A percentile compares a stretch with the other conserved stretches of the same genome.
Conservation (phyloP, 1,140 invertebrate species). For the Zaprionus vittiger region DNA sequence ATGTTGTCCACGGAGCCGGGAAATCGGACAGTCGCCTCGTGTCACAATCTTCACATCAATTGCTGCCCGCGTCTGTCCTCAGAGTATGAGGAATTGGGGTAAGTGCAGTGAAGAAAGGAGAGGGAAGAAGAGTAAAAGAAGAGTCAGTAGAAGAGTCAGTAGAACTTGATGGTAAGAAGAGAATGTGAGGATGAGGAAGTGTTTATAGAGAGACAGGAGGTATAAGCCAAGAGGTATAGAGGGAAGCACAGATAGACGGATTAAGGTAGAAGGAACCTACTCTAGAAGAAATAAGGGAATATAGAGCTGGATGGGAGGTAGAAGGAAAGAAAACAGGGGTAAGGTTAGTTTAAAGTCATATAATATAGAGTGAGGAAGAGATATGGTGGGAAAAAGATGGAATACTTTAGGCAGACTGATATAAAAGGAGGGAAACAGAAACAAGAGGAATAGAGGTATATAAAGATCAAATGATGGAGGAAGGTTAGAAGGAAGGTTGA, state of each 20-base stretch:
- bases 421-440: no score
- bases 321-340: no score
- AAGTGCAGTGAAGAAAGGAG: background rate
- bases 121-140: background rate
- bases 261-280: background rate
- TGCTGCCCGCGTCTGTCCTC: background rate
- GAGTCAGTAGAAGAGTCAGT: background rate
- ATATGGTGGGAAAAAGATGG: no score
- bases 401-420: no score
- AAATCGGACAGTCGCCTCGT: conserved; percentile 20
- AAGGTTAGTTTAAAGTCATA: no score
- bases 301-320: background rate
- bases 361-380: no score
- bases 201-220: background rate
- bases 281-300: background rate
- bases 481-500: no score
- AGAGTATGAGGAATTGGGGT: background rate
- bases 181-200: background rate
- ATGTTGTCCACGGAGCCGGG: conserved; percentile 36
- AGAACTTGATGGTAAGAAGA: background rate
- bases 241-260: background rate
- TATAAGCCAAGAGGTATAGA: background rate
- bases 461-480: no score
- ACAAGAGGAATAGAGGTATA: no score
- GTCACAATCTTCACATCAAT: conserved; percentile 41